Percentiles rank a stretch among this genome's conserved stretches.
Evolutionary conservation across 2,113 vertebrate species (phyloP).

Genomic region (Pardalotus punctatus): DNA sequence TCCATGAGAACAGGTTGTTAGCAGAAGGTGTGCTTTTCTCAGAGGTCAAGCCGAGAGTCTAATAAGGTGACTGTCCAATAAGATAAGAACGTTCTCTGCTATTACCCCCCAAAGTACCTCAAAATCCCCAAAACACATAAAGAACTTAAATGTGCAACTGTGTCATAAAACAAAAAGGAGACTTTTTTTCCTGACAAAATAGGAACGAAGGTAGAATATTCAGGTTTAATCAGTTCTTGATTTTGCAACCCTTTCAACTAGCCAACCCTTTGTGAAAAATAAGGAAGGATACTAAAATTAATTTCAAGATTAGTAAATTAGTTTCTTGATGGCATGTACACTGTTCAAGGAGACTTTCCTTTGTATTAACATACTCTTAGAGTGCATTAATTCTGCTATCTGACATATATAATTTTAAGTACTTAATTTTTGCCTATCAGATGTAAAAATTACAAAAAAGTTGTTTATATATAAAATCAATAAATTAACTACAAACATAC

Average conservation of each 20-base stretch:
- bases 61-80: not conserved
- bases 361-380: not conserved
- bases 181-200: not conserved
- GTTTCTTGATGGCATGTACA: not conserved
- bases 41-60: not conserved
- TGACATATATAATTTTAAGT: not conserved
- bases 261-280: not conserved
- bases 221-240: not conserved
- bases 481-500: not conserved
- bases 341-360: not conserved
- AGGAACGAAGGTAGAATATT: not conserved
- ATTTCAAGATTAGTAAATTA: not conserved
- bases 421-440: not conserved
- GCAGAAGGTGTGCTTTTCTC: not conserved
- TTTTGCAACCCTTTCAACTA: not conserved
- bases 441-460: not conserved
- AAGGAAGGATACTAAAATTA: accelerated
- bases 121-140: not conserved
- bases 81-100: not conserved
- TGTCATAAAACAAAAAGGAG: not conserved
- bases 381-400: not conserved
- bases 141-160: accelerated
- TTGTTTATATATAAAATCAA: not conserved
- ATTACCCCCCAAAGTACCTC: accelerated
- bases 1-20: accelerated